Percentiles rank a stretch among this genome's conserved stretches.
phyloP scores from a whole-genome alignment of 2,888 invertebrate genomes.

The Parnassius orleans region DNA sequence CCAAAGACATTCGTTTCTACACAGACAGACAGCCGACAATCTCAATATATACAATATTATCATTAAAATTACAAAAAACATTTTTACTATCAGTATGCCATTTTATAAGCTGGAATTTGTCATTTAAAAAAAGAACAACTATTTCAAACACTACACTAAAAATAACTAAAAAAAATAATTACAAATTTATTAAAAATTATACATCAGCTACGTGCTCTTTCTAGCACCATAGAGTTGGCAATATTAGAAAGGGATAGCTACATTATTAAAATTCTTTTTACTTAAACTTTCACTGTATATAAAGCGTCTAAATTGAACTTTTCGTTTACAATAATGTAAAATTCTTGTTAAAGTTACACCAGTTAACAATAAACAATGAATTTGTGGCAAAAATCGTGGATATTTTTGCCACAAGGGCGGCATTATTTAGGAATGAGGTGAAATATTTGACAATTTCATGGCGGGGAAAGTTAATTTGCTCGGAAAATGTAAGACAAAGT shows the following conservation, averaged over 20 bases:
- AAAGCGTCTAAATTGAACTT: too few species aligned
- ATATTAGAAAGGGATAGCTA: neutral
- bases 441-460: too few species aligned
- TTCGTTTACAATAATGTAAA: too few species aligned
- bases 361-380: too few species aligned
- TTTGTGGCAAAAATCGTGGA: too few species aligned
- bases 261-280: neutral
- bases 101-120: neutral
- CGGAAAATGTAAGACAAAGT: too few species aligned
- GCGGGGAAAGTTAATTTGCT: too few species aligned
- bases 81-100: neutral
- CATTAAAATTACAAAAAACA: constrained; percentile 7
- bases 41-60: constrained; percentile 18
- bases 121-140: constrained; percentile 10
- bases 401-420: too few species aligned
- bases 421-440: too few species aligned
- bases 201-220: neutral
- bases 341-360: too few species aligned
- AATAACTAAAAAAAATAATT: too few species aligned
- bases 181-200: neutral
- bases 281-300: too few species aligned
- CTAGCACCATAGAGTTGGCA: neutral
- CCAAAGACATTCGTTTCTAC: constrained; percentile 10
- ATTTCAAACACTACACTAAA: neutral
- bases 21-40: neutral